Evolutionary conservation across 2,113 vertebrate species (phyloP), one percentile per base, ranked within the genome.

Genomic region (Crotalus helleri): DNA sequence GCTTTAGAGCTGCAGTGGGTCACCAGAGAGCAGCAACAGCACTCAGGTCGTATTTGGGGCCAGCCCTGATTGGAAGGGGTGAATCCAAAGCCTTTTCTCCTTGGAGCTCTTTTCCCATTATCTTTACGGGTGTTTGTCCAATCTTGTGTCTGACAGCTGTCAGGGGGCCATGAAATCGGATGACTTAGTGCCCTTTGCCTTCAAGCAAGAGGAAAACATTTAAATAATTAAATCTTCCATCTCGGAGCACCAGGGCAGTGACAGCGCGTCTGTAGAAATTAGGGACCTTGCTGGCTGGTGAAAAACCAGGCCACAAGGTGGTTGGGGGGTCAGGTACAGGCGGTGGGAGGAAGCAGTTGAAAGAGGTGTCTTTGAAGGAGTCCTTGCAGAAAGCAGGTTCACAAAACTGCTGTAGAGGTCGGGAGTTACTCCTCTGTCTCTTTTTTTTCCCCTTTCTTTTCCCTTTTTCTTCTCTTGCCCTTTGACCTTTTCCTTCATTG

Each of bases 101-200:
- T 21, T n/a, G 24, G 4, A 24, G 12, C 91, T 74, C 3, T 24
- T 85, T 88, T 15, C 51, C 21, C 1, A 29, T 90, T 92, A 90
- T 90, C 92, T 85, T 59, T 12, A 21, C 4, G 33, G 17, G 24
- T 6, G 15, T 46, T 57, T 59, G 26, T 85, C 88, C 88, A 59
- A 85, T 85, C 87, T 51, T 90, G 21, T 49, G 64, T 29, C 69
- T 92, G 92, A 90, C 92, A 90, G 92, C 54, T 85, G 87, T 85
- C 92, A 59, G 88, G 88, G 46, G 39, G 51, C 88, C 88, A 85
- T 49, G 88, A 90, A 61, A 90, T 44, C 12, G 69, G 92, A 92
- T 85, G 85, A 90, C 92, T 89, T 85, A 58, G 54, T 74, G 44
- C 92, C 69, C 88, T 54, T 92, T 44, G 64, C 92, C 87, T 85